Evolutionary conservation across 2,113 vertebrate genomes (phyloP), one percentile per base, ranked within the genome.

Genomic region (Sisor rabdophorus): DNA sequence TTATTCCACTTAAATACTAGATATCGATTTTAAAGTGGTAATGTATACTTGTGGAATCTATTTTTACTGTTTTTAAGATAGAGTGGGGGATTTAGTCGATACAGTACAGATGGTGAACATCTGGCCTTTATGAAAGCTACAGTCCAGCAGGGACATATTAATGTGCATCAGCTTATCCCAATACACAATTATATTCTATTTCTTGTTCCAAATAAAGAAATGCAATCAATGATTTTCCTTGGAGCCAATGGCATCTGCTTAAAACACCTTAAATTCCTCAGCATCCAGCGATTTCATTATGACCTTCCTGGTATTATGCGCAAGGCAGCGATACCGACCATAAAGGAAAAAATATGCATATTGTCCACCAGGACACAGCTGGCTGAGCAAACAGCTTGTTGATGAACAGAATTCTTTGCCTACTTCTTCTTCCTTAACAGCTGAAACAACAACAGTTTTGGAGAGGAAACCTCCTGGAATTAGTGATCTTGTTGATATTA

Each of bases 391-490:
- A 84, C 82, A 84, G 76, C 58, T 79, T 80, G 47, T 53, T 44
- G 71, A 77, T 77, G 71, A 76, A 79, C 71, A 58, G 30, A 56
- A 48, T 59, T 80, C 54, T 67, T 65, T 65, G 36, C 50, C 70
- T 64, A 30, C 20, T 53, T 22, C 70, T 79, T 64, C 50, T 72
- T 71, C 75, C 55, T 81, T 69, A 80, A 81, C 80, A 84, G 84
- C 84, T 81, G 82, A 88, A 90, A 87, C 81, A 90, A 88, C 87
- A 89, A 85, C 84, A 78, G 83, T 81, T 85, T 84, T 84, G 77
- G 65, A 67, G 79, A 60, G 63, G 71, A 81, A 86, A 83, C 83
- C 85, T 84, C 84, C 85, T 88, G 85, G 81, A 75, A 74, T 78
- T 77, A 56, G 64, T 78, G 78, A 83, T 79, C 79, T 61, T 54